These are phyloP conservation scores for Calycopis cecrops DNA, from an alignment of 1,140 invertebrate species.

Conservation along the genomic window DNA sequence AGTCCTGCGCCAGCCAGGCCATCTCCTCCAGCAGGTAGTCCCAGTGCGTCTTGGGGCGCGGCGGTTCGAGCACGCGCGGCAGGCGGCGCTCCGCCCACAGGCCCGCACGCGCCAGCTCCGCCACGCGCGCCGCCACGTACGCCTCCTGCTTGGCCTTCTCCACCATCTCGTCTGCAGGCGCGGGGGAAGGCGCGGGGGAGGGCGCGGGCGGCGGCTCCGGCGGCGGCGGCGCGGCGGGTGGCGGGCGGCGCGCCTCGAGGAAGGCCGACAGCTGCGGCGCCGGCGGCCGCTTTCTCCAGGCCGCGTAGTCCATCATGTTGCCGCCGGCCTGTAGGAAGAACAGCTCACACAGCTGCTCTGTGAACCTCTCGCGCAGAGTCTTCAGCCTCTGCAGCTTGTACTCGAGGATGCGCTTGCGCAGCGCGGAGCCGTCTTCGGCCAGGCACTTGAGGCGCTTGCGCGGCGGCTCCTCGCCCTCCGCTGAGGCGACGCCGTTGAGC, in stretches of 20 bases:
- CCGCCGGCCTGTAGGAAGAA: slow-evolving; percentile 90
- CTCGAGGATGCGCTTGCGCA: slow-evolving; percentile 53
- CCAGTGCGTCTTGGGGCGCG: slow-evolving; percentile 96
- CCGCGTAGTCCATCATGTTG: slow-evolving; percentile 90
- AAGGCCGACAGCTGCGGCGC: slow-evolving; percentile 84
- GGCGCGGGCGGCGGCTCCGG: slow-evolving; percentile 73
- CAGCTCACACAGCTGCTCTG: slow-evolving; percentile 87
- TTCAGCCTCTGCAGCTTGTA: slow-evolving; percentile 48
- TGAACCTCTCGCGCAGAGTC: slow-evolving; percentile 75
- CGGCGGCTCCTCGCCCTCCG: slow-evolving; percentile 46
- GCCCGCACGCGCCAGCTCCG: slow-evolving; percentile 91
- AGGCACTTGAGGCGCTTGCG: slow-evolving; percentile 45
- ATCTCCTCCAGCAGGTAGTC: slow-evolving; percentile 99
- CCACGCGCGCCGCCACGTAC: slow-evolving; percentile 93
- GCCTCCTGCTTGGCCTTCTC: slow-evolving; percentile 89
- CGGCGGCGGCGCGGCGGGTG: slow-evolving; percentile 77
- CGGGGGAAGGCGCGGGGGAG: slow-evolving; percentile 31
- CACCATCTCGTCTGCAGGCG: slow-evolving; percentile 46
- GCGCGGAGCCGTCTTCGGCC: slow-evolving; percentile 35
- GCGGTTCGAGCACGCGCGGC: slow-evolving; percentile 94
- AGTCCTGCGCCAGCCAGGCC: slow-evolving; percentile 98
- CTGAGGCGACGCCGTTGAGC: slow-evolving; percentile 34
- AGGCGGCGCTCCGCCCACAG: slow-evolving; percentile 94
- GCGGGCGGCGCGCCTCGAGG: slow-evolving; percentile 84
- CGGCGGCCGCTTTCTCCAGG: slow-evolving; percentile 87